phyloP scores from a whole-genome alignment of 2,113 vertebrate species.

The Calonectris borealis region DNA sequence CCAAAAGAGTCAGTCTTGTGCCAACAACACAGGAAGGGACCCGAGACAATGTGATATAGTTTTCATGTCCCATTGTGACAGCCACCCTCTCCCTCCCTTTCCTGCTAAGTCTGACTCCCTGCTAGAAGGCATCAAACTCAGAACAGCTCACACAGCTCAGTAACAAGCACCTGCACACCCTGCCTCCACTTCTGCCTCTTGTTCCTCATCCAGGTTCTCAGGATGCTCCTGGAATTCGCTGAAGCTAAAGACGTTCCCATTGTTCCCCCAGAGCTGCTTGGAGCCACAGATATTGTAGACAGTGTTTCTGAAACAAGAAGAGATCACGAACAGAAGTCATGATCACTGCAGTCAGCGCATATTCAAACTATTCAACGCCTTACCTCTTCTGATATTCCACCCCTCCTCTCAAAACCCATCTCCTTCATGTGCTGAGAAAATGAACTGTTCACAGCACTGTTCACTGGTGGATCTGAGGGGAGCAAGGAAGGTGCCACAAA shows the following conservation, averaged over 20 bases:
- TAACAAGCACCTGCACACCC: conserved; percentile 16
- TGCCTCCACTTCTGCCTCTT: not conserved
- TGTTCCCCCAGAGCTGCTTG: conserved; percentile 72
- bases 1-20: not conserved
- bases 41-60: not conserved
- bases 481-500: not conserved
- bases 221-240: conserved; percentile 43
- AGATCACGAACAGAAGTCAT: not conserved
- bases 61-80: not conserved
- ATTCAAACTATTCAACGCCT: not conserved
- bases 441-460: not conserved
- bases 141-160: not conserved
- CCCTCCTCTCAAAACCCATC: not conserved
- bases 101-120: not conserved
- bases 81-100: not conserved
- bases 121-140: not conserved
- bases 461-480: not conserved
- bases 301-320: conserved; percentile 82
- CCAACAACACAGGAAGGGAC: not conserved
- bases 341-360: not conserved
- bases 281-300: conserved; percentile 80
- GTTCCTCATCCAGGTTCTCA: conserved; percentile 19
- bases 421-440: not conserved
- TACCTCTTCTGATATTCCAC: not conserved
- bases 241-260: conserved; percentile 66